phyloP scores from a whole-genome alignment of 1,140 invertebrate genomes.

The Drosophila ercepeae region DNA sequence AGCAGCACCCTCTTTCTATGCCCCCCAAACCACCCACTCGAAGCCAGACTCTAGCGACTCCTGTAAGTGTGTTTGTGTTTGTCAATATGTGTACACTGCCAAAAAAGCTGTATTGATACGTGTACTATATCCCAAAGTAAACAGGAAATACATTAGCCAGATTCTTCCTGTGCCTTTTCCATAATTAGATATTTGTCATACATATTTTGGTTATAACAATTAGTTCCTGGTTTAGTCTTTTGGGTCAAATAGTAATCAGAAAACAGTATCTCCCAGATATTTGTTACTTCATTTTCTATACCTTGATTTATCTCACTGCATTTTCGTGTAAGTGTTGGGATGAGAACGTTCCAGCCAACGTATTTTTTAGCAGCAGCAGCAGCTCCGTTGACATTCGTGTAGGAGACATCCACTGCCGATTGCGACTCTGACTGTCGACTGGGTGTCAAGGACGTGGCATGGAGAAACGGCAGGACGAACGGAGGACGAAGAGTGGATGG shows the following conservation, averaged over 20 bases:
- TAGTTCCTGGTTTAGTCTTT: too few species aligned
- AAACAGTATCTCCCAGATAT: too few species aligned
- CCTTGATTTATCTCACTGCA: background rate
- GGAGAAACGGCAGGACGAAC: constrained; percentile 27
- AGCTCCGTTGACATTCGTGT: constrained; percentile 72
- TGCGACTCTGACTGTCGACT: constrained; percentile 48
- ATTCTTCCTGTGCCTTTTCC: too few species aligned
- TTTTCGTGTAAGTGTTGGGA: constrained; percentile 20
- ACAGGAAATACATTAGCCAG: too few species aligned
- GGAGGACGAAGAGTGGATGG: constrained; percentile 8
- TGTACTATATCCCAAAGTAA: background rate
- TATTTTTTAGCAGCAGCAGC: constrained; percentile 45
- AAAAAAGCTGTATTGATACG: background rate
- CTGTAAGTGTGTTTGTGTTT: constrained; percentile 50
- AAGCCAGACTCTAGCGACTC: constrained; percentile 33
- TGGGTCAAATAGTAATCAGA: too few species aligned
- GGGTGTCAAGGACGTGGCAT: constrained; percentile 78
- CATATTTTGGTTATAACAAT: too few species aligned
- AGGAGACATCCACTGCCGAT: constrained; percentile 66
- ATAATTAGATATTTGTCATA: too few species aligned
- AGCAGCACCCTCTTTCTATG: constrained; percentile 37
- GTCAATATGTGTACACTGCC: constrained; percentile 7
- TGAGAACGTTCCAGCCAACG: constrained; percentile 36
- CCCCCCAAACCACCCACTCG: background rate
- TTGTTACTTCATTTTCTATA: too few species aligned